Base-by-base conservation (phyloP, 2,797 vertebrate species). In the Meda fulgida region DNA sequence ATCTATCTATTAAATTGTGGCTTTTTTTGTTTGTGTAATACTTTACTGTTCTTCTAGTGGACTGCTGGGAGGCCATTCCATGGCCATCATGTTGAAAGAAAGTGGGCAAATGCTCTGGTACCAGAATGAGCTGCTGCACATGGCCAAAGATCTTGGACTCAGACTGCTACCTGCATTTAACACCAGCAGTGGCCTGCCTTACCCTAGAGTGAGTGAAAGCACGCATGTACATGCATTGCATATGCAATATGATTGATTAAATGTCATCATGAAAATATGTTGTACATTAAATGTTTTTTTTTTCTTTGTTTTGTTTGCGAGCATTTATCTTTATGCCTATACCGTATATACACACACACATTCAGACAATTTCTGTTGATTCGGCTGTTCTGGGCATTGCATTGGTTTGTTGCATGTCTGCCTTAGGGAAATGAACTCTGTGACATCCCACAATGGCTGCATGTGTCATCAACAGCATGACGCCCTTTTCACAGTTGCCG, bases 151-250 rank as follows among this genome's bases (percentile, higher is more conserved):
- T 0, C 88, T 99, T 78, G 98, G 98, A 77, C 95, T 97, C 87
- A 96, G 97, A 84, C 96, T 99, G 84, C 90, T 99, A 84, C 98
- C 98, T 43, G 98, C 98, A 78, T 99, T 99, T 92, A 99, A 99
- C 92, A 99, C 98, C 91, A 99, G 97, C 92, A 99, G 98, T 84
- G 98, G 98, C 91, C 96, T 99, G 91, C 98, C 98, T 88, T 99
- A 98, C 87, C 98, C 98, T 87, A 95, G 98, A 94, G 98, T 99
- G 93, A 96, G 97, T 95, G 14, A 38, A 38, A 11, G 58, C 60
- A 63, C 76, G 60, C 36, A 26, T 60, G 63, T 70, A 83, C 88
- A 31, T 60, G 53, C 53, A 71, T 69, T 78, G 31, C 51, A 16
- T 55, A 82, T 48, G 43, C 58, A 26, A 65, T 16, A 48, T 36